Evolutionary conservation across 2,888 invertebrate genomes (phyloP), one percentile per base, ranked within the genome.

Genomic region (Strigamia crassipes): DNA sequence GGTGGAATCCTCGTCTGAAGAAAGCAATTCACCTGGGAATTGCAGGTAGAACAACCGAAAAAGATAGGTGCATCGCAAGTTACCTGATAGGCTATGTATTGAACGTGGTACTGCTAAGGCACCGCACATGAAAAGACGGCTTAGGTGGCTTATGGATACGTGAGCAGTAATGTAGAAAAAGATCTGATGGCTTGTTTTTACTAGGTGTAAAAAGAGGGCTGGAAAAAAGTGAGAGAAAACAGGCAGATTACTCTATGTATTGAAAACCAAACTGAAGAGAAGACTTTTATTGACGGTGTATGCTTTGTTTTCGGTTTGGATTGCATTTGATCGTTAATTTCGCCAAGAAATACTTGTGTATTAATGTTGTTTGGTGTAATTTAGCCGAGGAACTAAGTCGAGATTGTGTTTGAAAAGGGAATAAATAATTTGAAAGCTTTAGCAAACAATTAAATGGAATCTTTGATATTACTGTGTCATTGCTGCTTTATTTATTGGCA

Each of bases 51-150:
- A 73, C 73, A 73, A 73, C 73, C 73, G 5, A 73, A 10, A 31
- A 73, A 73, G 73, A 73, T 73, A 73, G 73, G 73, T 73, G 73
- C 73, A 73, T 73, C 73, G 73, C 73, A 73, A 73, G 73, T 73
- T 73, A 73, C 73, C 73, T 73, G 73, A 73, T 73, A 73, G 73
- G 27, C 73, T 31, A 38, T 6, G 73, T 73, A 73, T 73, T 73
- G 73, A 73, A 73, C 73, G 73, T 27, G 73, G 73, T 73, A 73
- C 73, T 27, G 73, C 27, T 31, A 73, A 73, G 73, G 73, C 73
- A 73, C 73, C 27, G 31, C 73, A 73, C 73, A 31, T 31, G 73
- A 73, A 27, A 73, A 73, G 73, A 73, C 23, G 31, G 73, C 73
- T 73, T 73, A 73, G 27, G 27, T 73, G 73, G 73, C 73, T 73